Evolutionary conservation across 2,113 vertebrate genomes (phyloP), one percentile per base, ranked within the genome.

Genomic region (Pangasianodon hypophthalmus): DNA sequence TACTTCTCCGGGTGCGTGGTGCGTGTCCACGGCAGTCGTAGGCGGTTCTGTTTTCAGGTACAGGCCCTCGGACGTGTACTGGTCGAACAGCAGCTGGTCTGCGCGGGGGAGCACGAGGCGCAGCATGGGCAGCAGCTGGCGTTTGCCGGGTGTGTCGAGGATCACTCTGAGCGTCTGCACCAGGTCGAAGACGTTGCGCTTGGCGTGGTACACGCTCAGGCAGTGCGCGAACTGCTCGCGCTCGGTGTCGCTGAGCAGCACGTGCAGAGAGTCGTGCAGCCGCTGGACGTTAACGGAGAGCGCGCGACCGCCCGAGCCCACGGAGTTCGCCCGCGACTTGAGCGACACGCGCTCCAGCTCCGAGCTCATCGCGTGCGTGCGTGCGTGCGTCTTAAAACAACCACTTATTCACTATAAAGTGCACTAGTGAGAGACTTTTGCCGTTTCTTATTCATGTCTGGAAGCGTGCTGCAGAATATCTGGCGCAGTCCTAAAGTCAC

Each of bases 1-100:
- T 37, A 75, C 92, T 90, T 92, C 90, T 77, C 87, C 94, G 73
- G 89, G 81, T 4, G 14, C 16, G 92, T 77, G 71, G 71, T 88
- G 87, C 14, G 91, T 90, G 8, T 84, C 91, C 54, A 93, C 90
- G 86, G 89, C 93, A 88, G 88, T 84, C 26, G 94, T 82, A 1
- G 95, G 90, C 71, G 93, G 84, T 18, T 95, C 93, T 0, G 95
- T 91, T 89, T 97, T 97, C 90, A 98, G 92, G 90, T 97, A 98
- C 84, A 97, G 96, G 7, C 98, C 98, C 93, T 98, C 97, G 0
- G 98, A 97, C 0, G 98, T 98, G 94, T 99, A 99, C 92, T 97
- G 98, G 91, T 99, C 98, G 91, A 99, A 99, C 67, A 98, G 96
- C 77, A 98, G 96, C 95, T 99, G 98, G 94, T 99, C 98, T 3